Evolutionary conservation across 2,797 vertebrate genomes (phyloP).

Genomic region (Naso thynnoides): DNA sequence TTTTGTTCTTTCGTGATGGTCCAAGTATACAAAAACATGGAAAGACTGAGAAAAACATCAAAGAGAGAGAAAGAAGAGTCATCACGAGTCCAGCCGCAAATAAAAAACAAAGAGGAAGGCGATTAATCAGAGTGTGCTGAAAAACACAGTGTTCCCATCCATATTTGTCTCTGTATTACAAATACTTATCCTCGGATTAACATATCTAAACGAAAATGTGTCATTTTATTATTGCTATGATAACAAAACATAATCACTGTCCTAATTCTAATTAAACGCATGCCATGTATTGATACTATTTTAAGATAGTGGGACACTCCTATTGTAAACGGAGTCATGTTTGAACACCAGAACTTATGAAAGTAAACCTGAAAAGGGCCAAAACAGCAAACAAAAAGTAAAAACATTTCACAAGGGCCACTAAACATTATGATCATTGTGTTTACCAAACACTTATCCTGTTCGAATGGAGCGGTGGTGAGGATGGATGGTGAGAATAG

Average conservation of each 20-base stretch:
- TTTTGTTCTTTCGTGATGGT: slow-evolving; percentile 29
- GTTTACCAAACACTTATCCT: slow-evolving; percentile 43
- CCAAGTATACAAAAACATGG: slow-evolving; percentile 16
- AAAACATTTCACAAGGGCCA: slow-evolving; percentile 19
- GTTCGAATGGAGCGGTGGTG: slow-evolving; percentile 22
- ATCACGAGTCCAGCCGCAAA: slow-evolving; percentile 27
- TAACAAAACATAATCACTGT: slow-evolving; percentile 67
- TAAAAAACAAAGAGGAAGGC: slow-evolving; percentile 14
- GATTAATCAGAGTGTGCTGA: slow-evolving; percentile 15
- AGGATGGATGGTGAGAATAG: neutral
- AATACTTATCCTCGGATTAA: slow-evolving; percentile 74
- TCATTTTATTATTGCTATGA: slow-evolving; percentile 67
- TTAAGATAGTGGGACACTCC: slow-evolving; percentile 48
- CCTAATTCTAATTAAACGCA: slow-evolving; percentile 72
- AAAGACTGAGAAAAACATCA: slow-evolving; percentile 9
- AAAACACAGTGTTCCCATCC: slow-evolving; percentile 55
- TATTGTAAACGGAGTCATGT: slow-evolving; percentile 35
- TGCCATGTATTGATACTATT: slow-evolving; percentile 62
- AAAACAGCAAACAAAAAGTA: slow-evolving; percentile 13
- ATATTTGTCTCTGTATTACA: slow-evolving; percentile 65
- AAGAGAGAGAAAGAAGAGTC: slow-evolving; percentile 8
- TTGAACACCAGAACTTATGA: slow-evolving; percentile 42
- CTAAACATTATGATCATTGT: slow-evolving; percentile 29
- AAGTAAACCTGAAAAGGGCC: slow-evolving; percentile 19
- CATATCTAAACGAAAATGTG: slow-evolving; percentile 72